Percentiles rank a stretch among this genome's conserved stretches.
phyloP scores from a whole-genome alignment of 1,140 invertebrate genomes.

The Atta colombica region DNA sequence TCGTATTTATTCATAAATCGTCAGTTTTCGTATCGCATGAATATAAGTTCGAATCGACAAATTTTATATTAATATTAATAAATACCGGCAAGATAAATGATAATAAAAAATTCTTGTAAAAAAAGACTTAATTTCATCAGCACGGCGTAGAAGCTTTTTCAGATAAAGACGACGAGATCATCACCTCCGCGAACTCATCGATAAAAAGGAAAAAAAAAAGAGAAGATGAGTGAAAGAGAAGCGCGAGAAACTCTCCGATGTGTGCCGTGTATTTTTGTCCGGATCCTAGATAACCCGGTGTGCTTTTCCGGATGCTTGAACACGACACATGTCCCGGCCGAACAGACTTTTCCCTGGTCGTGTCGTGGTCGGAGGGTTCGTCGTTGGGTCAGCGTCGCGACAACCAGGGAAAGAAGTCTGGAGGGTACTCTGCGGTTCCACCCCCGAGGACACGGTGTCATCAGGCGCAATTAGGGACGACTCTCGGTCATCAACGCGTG shows the following conservation, averaged over 20 bases:
- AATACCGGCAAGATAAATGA: background rate
- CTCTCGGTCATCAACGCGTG: conserved; percentile 81
- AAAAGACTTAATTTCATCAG: background rate
- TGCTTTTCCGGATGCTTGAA: conserved; percentile 85
- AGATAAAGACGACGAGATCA: conserved; percentile 67
- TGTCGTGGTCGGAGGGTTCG: conserved; percentile 47
- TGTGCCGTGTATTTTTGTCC: conserved; percentile 75
- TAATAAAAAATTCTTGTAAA: background rate
- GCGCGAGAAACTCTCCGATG: conserved; percentile 53
- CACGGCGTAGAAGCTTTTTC: conserved; percentile 43
- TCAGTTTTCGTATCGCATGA: background rate
- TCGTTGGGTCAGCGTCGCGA: conserved; percentile 19
- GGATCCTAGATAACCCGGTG: conserved; percentile 79
- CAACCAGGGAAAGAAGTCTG: conserved; percentile 20
- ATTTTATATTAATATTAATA: background rate
- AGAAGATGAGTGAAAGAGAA: conserved; percentile 13
- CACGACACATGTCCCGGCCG: conserved; percentile 83
- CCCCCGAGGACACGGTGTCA: conserved; percentile 80
- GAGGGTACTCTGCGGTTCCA: conserved; percentile 72
- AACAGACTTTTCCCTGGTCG: conserved; percentile 71
- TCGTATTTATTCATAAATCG: background rate
- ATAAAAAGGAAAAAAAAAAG: conserved; percentile 33
- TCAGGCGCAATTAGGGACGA: conserved; percentile 82
- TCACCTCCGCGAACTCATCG: conserved; percentile 36
- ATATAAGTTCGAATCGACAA: background rate